A percentile compares a stretch with the other conserved stretches of the same genome.
Evolutionary conservation across 2,113 vertebrate genomes (phyloP).

Genomic region (Abramis brama): DNA sequence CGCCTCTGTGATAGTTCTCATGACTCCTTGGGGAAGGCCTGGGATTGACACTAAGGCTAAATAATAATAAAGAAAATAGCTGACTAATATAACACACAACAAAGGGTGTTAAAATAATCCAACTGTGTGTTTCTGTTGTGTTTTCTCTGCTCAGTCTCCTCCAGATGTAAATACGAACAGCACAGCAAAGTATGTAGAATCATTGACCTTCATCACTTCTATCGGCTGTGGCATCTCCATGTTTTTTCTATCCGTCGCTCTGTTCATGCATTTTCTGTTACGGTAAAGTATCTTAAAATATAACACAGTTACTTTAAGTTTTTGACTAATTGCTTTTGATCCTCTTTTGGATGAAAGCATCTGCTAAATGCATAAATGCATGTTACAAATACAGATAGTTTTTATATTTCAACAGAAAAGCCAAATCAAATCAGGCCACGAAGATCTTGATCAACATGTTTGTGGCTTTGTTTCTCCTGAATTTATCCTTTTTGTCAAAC

Average conservation of each 20-base stretch:
- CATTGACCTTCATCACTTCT: slow-evolving; percentile 62
- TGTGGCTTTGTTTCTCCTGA: slow-evolving; percentile 73
- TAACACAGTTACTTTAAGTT: not conserved
- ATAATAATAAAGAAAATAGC: too few relatives aligned
- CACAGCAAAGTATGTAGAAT: slow-evolving; percentile 14
- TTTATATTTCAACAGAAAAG: slow-evolving; percentile 56
- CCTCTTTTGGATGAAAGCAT: too few relatives aligned
- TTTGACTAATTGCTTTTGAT: too few relatives aligned
- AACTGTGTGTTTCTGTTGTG: not conserved
- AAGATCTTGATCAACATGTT: slow-evolving; percentile 75
- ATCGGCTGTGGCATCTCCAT: slow-evolving; percentile 66
- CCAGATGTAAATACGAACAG: not conserved
- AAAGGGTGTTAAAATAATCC: too few relatives aligned
- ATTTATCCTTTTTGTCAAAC: slow-evolving; percentile 74
- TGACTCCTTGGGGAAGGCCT: too few relatives aligned
- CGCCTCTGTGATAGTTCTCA: too few relatives aligned
- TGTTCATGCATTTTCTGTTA: slow-evolving; percentile 62
- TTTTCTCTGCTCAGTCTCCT: slow-evolving; percentile 38
- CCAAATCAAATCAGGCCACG: slow-evolving; percentile 66
- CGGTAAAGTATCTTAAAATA: slow-evolving; percentile 47
- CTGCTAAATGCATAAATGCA: too few relatives aligned
- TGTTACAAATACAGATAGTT: not conserved
- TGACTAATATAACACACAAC: too few relatives aligned
- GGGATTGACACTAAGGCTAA: too few relatives aligned
- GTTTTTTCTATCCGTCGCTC: slow-evolving; percentile 58